A percentile compares a stretch with the other conserved stretches of the same genome.
These are phyloP conservation scores for Peromyscus attwateri DNA, from an alignment of 2,797 vertebrate genomes.

Conservation along the genomic window DNA sequence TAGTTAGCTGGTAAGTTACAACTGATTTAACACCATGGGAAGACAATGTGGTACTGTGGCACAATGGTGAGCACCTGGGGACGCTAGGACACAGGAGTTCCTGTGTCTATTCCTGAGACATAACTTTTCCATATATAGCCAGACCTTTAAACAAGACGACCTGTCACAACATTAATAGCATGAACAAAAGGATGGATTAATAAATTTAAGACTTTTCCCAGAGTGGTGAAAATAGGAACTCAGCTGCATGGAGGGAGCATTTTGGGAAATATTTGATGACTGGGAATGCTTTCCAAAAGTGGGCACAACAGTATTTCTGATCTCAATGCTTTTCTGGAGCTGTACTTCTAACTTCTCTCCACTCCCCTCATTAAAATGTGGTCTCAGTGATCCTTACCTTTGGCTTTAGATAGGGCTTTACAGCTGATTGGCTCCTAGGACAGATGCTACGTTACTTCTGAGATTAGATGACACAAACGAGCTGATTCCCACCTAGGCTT, in stretches of 20 bases:
- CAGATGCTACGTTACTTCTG: neutral
- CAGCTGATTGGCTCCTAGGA: neutral
- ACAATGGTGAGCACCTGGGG: neutral
- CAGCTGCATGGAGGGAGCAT: neutral
- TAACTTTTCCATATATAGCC: neutral
- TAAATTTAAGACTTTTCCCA: conserved; percentile 13
- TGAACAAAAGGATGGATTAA: neutral
- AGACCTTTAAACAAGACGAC: neutral
- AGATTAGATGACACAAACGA: neutral
- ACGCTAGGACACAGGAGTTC: neutral
- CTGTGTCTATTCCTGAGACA: neutral
- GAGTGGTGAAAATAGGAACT: neutral
- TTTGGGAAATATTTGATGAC: conserved; percentile 1
- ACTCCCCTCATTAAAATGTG: neutral
- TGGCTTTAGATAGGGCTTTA: neutral
- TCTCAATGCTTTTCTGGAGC: neutral
- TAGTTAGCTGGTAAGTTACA: neutral
- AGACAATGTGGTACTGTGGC: neutral
- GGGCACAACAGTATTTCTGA: neutral
- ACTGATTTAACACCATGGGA: neutral
- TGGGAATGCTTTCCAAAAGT: neutral
- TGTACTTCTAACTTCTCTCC: neutral
- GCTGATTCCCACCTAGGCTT: neutral
- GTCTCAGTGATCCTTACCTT: neutral
- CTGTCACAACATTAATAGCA: neutral